A percentile compares a stretch with the other conserved stretches of the same genome.
phyloP scores from a whole-genome alignment of 2,888 invertebrate species.

The Phoronis australis region DNA sequence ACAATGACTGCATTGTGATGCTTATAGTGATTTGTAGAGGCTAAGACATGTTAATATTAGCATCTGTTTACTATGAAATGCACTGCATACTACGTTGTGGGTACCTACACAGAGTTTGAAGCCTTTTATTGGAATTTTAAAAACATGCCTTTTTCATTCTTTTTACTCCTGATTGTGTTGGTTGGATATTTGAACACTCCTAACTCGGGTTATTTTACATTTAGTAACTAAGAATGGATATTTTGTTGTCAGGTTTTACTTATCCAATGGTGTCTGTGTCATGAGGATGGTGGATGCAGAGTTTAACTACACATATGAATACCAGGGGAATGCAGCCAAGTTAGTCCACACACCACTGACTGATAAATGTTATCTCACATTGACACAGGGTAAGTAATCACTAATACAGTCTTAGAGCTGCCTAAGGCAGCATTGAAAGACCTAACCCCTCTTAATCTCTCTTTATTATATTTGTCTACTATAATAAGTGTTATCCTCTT shows the following conservation, averaged over 20 bases:
- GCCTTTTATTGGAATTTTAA: not conserved
- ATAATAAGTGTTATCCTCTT: too few relatives aligned
- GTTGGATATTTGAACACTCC: not conserved
- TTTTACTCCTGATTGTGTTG: not conserved
- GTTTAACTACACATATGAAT: slow-evolving; percentile 95
- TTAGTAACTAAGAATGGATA: slow-evolving; percentile 2
- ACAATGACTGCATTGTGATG: too few relatives aligned
- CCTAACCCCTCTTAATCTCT: too few relatives aligned
- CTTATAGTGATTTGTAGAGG: too few relatives aligned
- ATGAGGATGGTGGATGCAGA: slow-evolving; percentile 89
- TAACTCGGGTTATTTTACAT: not conserved
- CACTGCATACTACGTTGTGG: too few relatives aligned
- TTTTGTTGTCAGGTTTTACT: slow-evolving; percentile 63
- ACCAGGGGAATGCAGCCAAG: slow-evolving; percentile 92
- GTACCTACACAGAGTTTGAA: too few relatives aligned
- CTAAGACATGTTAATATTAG: too few relatives aligned
- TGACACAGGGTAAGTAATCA: slow-evolving; percentile 69
- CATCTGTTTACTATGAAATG: too few relatives aligned
- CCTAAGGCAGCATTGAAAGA: not conserved
- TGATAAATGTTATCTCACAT: slow-evolving; percentile 93
- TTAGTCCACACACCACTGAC: slow-evolving; percentile 93
- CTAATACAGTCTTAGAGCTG: too few relatives aligned
- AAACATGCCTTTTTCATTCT: not conserved
- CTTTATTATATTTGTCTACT: too few relatives aligned
- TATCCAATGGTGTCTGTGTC: slow-evolving; percentile 59